These are phyloP conservation scores for Drosophila aff. DNA, from an alignment of 1,140 invertebrate genomes.

Conservation along the genomic window DNA sequence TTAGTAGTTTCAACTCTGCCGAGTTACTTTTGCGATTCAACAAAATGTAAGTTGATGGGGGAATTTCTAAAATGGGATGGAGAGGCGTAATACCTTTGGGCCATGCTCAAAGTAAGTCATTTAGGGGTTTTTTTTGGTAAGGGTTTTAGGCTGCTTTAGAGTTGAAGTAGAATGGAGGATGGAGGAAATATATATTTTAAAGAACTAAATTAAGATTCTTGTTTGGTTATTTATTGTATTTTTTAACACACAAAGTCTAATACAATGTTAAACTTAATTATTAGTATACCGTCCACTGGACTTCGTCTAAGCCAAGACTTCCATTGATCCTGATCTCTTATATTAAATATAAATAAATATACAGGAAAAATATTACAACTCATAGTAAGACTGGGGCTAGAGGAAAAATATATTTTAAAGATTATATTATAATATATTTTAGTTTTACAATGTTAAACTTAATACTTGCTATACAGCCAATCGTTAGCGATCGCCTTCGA, in stretches of 20 bases:
- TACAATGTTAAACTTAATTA: too few species aligned
- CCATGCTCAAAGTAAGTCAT: background rate
- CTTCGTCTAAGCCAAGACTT: too few species aligned
- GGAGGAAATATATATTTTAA: background rate
- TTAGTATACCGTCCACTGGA: too few species aligned
- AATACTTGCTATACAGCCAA: too few species aligned
- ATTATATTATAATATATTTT: background rate
- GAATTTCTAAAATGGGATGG: background rate
- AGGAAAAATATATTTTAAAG: background rate
- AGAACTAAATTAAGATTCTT: background rate
- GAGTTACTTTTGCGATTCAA: slow-evolving; percentile 15
- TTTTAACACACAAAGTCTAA: too few species aligned
- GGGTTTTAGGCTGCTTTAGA: background rate
- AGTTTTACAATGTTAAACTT: background rate
- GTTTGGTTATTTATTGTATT: too few species aligned
- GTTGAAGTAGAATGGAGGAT: background rate
- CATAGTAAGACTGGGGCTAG: too few species aligned
- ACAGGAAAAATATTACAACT: too few species aligned
- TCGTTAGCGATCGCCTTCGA: background rate
- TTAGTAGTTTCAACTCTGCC: slow-evolving; percentile 12
- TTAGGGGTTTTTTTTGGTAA: background rate
- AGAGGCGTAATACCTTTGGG: background rate
- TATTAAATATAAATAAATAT: background rate
- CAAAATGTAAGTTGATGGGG: slow-evolving; percentile 9
- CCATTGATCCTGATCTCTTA: background rate